These are phyloP conservation scores for Limnephilus rhombicus DNA, from an alignment of 2,888 invertebrate species.

Conservation along the genomic window DNA sequence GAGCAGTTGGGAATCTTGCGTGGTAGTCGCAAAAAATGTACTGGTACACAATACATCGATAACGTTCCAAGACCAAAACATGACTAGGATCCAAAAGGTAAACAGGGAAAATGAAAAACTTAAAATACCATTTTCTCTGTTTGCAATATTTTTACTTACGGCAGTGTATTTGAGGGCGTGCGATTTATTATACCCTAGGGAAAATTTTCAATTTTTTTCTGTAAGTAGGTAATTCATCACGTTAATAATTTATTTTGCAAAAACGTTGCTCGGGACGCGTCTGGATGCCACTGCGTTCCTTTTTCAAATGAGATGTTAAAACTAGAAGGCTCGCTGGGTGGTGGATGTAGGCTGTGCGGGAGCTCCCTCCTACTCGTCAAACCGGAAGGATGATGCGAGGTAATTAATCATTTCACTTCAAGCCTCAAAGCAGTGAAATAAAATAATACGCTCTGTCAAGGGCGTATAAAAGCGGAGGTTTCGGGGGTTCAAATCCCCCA, in stretches of 20 bases:
- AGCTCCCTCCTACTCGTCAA: not conserved
- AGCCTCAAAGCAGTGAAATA: not conserved
- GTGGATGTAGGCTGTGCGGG: no score
- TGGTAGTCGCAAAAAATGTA: no score
- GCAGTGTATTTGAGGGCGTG: not conserved
- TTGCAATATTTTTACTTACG: not conserved
- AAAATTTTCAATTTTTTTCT: not conserved
- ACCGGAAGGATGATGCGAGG: constrained; percentile 18
- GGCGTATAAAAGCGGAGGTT: no score
- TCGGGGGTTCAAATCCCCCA: no score
- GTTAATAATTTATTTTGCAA: constrained; percentile 19
- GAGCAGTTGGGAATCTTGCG: no score
- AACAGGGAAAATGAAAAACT: not conserved
- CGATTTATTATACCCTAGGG: not conserved
- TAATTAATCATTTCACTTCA: constrained; percentile 21
- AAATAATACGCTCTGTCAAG: not conserved
- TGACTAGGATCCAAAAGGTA: no score
- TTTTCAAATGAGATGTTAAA: constrained; percentile 27
- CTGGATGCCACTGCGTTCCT: not conserved
- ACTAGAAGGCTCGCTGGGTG: not conserved
- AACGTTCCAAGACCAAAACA: no score
- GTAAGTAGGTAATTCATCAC: not conserved
- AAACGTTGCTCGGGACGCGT: not conserved
- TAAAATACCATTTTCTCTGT: not conserved
- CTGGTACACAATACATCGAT: no score